A percentile compares a stretch with the other conserved stretches of the same genome.
Evolutionary conservation across 2,888 invertebrate genomes (phyloP).

Genomic region (Hydriomena furcata): DNA sequence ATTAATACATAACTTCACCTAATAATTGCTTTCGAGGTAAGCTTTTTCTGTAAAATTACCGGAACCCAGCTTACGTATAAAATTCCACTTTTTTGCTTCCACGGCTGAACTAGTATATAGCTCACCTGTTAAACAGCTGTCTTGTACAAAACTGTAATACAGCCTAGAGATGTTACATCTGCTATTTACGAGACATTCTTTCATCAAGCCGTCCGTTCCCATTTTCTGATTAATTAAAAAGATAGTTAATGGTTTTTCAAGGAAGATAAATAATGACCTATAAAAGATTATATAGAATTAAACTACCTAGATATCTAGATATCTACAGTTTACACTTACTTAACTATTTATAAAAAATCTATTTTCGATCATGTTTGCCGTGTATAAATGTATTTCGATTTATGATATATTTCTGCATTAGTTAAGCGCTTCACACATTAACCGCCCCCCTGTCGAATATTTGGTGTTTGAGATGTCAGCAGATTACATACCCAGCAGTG

Average conservation of each 20-base stretch:
- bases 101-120: conserved; percentile 21
- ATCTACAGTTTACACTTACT: no score
- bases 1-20: conserved; percentile 3
- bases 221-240: conserved; percentile 24
- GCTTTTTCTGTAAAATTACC: conserved; percentile 22
- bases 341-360: no score
- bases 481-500: no score
- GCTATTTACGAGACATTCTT: conserved; percentile 21
- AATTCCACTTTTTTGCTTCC: conserved; percentile 23
- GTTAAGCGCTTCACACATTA: no score
- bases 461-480: no score
- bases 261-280: not conserved
- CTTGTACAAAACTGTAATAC: conserved; percentile 21
- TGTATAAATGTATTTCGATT: no score
- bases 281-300: no score
- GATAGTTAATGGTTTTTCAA: conserved; percentile 8
- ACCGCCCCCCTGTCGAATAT: no score
- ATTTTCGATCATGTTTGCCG: no score
- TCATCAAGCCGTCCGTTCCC: conserved; percentile 9
- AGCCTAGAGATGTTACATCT: conserved; percentile 26
- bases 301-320: no score
- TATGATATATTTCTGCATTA: no score
- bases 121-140: conserved; percentile 29
- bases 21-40: conserved; percentile 4
- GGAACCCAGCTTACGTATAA: conserved; percentile 21